Base-by-base conservation (phyloP, 2,797 vertebrate genomes). In the Coccyzus lansbergi region DNA sequence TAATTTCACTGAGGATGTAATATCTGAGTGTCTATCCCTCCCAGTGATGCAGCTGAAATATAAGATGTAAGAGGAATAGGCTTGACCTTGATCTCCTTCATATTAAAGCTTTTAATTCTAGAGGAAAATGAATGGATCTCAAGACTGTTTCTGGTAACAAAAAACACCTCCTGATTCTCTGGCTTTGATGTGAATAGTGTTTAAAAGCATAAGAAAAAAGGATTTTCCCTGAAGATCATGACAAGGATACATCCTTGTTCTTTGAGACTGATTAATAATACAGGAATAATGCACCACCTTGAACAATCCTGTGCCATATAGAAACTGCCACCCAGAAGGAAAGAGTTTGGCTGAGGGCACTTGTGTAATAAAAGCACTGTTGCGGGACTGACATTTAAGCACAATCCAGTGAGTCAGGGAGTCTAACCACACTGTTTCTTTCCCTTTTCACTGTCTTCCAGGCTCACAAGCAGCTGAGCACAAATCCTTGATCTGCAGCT, bases 401-500 rank as follows among this genome's bases (percentile, higher is more conserved):
- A 64, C 1, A 5, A 11, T 34, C 51, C 51, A 12, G 48, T 31
- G 60, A 80, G 58, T 40, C 22, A 46, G 65, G 83, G 25, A 77
- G 29, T 33, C 59, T 94, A 69, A 92, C 64, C 44, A 8, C 33
- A 7, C 49, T 44, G 38, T 87, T 83, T 87, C 79, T 90, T 53
- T 68, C 56, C 72, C 59, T 53, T 80, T 94, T 83, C 12, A 0
- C 21, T 93, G 60, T 76, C 88, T 95, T 91, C 22, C 93, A 98
- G 98, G 87, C 94, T 96, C 80, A 7, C 28, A 51, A 88, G 93
- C 77, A 88, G 85, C 91, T 93, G 96, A 95, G 87, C 90, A 55
- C 97, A 98, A 96, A 97, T 88, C 85, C 97, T 97, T 98, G 97
- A 97, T 97, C 97, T 97, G 88, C 96, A 83, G 97, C 94, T 84